Conservation (phyloP, 30 jellyfish, hydroid and myxozoan species). For the Hydractinia echinata region DNA sequence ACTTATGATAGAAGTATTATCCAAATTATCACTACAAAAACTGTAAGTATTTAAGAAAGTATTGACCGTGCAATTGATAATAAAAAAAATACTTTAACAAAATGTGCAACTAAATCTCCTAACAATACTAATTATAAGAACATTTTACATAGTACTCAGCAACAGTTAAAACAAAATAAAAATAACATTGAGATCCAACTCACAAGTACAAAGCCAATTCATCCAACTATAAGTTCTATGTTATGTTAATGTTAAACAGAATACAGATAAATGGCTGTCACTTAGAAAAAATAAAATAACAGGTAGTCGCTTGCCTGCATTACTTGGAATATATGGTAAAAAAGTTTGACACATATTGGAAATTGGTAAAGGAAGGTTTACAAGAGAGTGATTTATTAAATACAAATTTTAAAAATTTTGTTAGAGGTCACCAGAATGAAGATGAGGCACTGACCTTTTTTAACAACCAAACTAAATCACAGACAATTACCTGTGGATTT, state of each 20-base stretch:
- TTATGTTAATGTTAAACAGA: neutral
- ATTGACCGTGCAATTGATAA: no score
- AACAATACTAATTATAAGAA: no score
- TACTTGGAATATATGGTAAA: slow-evolving; percentile 19
- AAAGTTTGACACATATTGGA: slow-evolving; percentile 21
- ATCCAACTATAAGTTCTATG: no score
- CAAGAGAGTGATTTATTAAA: slow-evolving; percentile 10
- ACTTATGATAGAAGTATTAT: neutral
- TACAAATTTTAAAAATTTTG: slow-evolving; percentile 17
- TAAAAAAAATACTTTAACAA: no score
- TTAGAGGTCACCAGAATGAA: slow-evolving; percentile 22
- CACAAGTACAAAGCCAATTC: no score
- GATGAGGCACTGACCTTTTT: slow-evolving; percentile 19
- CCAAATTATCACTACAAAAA: no score
- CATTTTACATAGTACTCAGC: no score
- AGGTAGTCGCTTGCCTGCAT: slow-evolving; percentile 40
- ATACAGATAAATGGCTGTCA: neutral
- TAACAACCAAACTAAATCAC: neutral
- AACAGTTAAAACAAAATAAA: no score
- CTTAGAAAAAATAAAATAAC: slow-evolving; percentile 19
- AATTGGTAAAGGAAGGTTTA: slow-evolving; percentile 1
- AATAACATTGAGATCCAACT: no score
- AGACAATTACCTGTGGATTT: slow-evolving; percentile 24
- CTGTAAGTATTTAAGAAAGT: no score
- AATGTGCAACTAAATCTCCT: no score